Conservation (phyloP, 2,113 vertebrate species). For the Sorex fumeus region DNA sequence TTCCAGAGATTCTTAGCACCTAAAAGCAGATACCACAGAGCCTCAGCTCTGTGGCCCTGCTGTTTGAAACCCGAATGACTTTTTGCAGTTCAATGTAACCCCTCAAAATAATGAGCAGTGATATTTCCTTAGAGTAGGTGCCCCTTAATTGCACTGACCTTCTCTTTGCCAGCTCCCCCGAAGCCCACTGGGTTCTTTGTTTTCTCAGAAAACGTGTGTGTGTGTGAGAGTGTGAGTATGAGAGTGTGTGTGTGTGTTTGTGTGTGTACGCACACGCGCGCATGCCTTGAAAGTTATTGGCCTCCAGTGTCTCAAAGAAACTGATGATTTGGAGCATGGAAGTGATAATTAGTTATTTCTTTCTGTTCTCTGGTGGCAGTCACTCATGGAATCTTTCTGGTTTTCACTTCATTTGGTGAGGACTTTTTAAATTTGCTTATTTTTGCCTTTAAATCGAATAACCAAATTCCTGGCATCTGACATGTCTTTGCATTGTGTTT, state of each 20-base stretch:
- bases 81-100: constrained; percentile 7
- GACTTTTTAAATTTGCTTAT: constrained; percentile 13
- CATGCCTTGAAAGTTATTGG: constrained; percentile 37
- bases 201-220: neutral
- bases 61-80: neutral
- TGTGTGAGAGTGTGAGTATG: neutral
- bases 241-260: neutral
- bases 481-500: neutral
- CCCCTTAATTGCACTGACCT: neutral
- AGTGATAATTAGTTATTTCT: constrained; percentile 1
- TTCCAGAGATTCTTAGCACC: neutral
- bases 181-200: neutral
- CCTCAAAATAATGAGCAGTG: neutral
- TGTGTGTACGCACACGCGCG: too few relatives aligned
- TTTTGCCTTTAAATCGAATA: constrained; percentile 48
- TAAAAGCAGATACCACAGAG: neutral
- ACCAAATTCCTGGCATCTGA: neutral
- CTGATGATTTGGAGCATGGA: constrained; percentile 43
- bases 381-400: constrained; percentile 38
- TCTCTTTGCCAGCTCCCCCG: neutral
- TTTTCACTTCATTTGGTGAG: constrained; percentile 36
- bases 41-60: neutral
- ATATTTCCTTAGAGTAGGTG: neutral
- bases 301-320: neutral
- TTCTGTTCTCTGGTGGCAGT: constrained; percentile 31